Base-by-base conservation (phyloP, 1,140 invertebrate species). In the Papilio xuthus region DNA sequence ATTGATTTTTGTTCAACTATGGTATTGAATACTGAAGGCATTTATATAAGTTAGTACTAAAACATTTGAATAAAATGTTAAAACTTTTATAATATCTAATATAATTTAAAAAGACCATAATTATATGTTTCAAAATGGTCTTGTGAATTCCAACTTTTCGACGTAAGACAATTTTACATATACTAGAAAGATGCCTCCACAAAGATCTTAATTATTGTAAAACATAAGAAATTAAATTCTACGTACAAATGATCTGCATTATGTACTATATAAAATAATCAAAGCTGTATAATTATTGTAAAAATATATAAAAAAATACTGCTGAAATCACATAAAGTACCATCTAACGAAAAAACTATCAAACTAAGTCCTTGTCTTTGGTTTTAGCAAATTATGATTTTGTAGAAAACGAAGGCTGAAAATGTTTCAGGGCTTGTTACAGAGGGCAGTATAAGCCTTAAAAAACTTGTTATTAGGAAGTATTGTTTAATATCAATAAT, bases 1-100 rank as follows among this genome's bases (percentile, higher is more conserved):
- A 85, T 85, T 83, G 84, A 85, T 85, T 85, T 85, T 85, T 80
- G 41, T 79, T 44, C 73, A 77, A 74, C 73, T 83, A 78, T 78
- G 69, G 47, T 81, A 77, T 80, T 81, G 18, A 82, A 80, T 28
- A 50, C 42, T 73, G 69, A 42, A 71, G 15, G 32, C 32, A 41
- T 41, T 42, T 20, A 42, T 71, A 20, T 42, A 32, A 67, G 60
- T 15, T 67, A 67, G 9, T 67, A 26, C 60, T 26, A 67, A 67
- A 67, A 26, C 0, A 28, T 67, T 67, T 67, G 6, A 67, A 67
- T 67, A 28, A 15, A 32, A 67, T 67, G 23, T 63, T 26, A 28
- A 63, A 23, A n/a, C n/a, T 12, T 60, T 15, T 28, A 18, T 2
- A 28, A 28, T 67, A 67, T 32, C 13, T 67, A 6, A 67, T 67